Base-by-base conservation (phyloP, 2,113 vertebrate genomes). In the Vulpes lagopus region DNA sequence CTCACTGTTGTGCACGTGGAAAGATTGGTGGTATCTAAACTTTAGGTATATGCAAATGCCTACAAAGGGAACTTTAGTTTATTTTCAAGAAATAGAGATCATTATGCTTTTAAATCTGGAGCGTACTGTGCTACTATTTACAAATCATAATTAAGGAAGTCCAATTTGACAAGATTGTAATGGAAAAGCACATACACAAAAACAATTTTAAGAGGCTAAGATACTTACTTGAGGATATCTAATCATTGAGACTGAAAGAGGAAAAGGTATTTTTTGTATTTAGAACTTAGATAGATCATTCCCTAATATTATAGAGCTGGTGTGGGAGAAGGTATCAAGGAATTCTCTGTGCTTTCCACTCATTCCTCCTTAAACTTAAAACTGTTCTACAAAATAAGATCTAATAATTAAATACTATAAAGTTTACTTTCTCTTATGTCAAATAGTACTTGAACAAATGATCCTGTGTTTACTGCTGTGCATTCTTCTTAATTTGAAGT, bases 301-400 rank as follows among this genome's bases (percentile, higher is more conserved):
- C 22, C 22, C 49, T 65, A 51, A 12, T 22, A 38, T 35, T 71
- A 38, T 4, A 86, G 62, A 59, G 14, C 78, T 11, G n/a, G 10
- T 0, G 2, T 8, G 11, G 23, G 16, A 14, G 30, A 16, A 22
- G 23, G 1, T n/a, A 32, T 57, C 53, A 0, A 14, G n/a, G 32
- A 65, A 93, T 10, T 16, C 12, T 49, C 5, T 60, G 23, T 38
- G 27, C 8, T 76, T 93, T 79, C 43, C 71, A 84, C 14, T 32
- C 17, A 84, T 60, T 93, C 43, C 5, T 93, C 3, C 14, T 89
- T 93, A 59, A 60, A 38, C 22, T 23, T 79, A 78, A 91, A 94
- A 80, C 14, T 38, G 7, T 3, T 60, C 38, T 79, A 38, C 49
- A 64, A 91, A 80, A 51, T 76, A 51, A 62, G 85, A 65, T 64